A percentile compares a stretch with the other conserved stretches of the same genome.
Conservation (phyloP, 2,113 vertebrate genomes). For the Telmatochromis bifrenatus region DNA sequence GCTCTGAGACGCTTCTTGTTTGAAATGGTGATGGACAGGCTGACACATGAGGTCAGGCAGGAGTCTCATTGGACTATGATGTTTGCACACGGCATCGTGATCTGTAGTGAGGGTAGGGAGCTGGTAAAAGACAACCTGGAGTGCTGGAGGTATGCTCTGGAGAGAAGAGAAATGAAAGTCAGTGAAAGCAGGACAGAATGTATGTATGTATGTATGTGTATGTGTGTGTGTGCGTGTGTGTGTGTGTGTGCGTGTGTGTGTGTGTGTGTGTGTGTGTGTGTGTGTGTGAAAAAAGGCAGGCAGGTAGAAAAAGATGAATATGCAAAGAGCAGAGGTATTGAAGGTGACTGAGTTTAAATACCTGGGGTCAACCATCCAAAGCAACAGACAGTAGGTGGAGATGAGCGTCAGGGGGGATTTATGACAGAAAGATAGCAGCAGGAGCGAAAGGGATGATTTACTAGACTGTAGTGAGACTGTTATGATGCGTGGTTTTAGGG, state of each 20-base stretch:
- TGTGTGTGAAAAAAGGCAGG: not conserved
- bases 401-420: not conserved
- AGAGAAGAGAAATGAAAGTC: not conserved
- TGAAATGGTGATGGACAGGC: not conserved
- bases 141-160: not conserved
- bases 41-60: not conserved
- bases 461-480: not conserved
- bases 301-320: not conserved
- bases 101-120: not conserved
- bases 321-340: not conserved
- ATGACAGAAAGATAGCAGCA: not conserved
- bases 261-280: accelerated
- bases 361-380: not conserved
- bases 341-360: not conserved
- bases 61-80: not conserved
- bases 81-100: not conserved
- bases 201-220: accelerated
- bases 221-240: accelerated
- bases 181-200: not conserved
- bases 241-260: accelerated
- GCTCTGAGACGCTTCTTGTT: not conserved
- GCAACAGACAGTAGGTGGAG: not conserved
- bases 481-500: not conserved
- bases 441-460: not conserved
- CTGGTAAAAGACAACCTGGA: not conserved